Conservation (phyloP, 1,140 invertebrate species). For the Halesus radiatus region DNA sequence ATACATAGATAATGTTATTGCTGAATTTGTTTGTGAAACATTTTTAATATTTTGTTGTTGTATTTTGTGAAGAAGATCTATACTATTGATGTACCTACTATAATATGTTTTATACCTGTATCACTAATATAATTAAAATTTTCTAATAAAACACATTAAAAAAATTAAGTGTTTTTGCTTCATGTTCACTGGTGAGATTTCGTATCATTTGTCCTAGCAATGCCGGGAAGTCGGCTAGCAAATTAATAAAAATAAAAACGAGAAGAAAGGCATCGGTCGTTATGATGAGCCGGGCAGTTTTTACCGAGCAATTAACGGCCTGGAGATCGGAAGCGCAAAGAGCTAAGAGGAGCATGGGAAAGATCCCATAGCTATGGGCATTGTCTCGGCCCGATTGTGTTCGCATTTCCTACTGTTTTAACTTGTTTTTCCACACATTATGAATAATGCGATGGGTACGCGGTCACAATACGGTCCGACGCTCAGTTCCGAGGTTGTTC, state of each 20-base stretch:
- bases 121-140: too few relatives aligned
- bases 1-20: too few relatives aligned
- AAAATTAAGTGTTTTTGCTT: too few relatives aligned
- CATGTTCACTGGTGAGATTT: too few relatives aligned
- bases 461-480: slow-evolving; percentile 34
- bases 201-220: too few relatives aligned
- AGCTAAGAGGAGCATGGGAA: slow-evolving; percentile 32
- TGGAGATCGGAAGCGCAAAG: slow-evolving; percentile 11
- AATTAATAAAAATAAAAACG: slow-evolving; percentile 17
- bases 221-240: too few relatives aligned
- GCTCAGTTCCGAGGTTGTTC: not conserved
- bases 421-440: slow-evolving; percentile 33
- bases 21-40: too few relatives aligned
- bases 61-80: too few relatives aligned
- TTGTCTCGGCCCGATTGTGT: slow-evolving; percentile 24
- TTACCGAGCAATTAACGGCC: slow-evolving; percentile 34
- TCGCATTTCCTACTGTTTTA: slow-evolving; percentile 36
- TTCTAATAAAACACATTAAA: too few relatives aligned
- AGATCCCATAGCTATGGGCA: not conserved
- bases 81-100: too few relatives aligned
- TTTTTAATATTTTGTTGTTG: too few relatives aligned
- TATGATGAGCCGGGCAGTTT: slow-evolving; percentile 17
- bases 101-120: too few relatives aligned
- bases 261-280: slow-evolving; percentile 21
- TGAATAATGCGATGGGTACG: slow-evolving; percentile 34